These are phyloP conservation scores for Peromyscus maniculatus DNA, from an alignment of 2,113 vertebrate genomes.

Conservation along the genomic window DNA sequence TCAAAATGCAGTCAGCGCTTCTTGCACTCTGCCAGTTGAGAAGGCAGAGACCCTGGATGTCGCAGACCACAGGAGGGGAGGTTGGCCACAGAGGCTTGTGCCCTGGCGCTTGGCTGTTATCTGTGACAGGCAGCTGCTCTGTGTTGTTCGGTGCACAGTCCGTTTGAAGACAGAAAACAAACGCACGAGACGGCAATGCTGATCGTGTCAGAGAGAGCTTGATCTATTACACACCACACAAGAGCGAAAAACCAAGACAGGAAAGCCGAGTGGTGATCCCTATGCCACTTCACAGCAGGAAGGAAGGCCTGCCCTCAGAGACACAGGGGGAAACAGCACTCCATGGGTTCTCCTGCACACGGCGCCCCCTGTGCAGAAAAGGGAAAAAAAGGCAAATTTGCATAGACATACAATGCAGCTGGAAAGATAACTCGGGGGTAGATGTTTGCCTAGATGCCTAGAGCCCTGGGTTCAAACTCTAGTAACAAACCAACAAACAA, in stretches of 20 bases:
- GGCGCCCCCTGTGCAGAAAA: not conserved
- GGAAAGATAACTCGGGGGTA: not conserved
- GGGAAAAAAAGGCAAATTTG: not conserved
- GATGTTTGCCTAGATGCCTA: not conserved
- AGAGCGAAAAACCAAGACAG: not conserved
- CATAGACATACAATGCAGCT: not conserved
- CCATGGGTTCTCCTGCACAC: not conserved
- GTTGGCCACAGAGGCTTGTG: not conserved
- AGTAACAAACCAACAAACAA: not conserved
- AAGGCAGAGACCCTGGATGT: constrained; percentile 25
- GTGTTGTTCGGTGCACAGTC: not conserved
- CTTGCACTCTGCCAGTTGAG: constrained; percentile 39
- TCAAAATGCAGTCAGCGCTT: constrained; percentile 17
- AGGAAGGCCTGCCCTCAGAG: constrained; percentile 58
- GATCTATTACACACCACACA: constrained; percentile 1
- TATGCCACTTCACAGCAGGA: constrained; percentile 18
- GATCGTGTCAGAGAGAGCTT: not conserved
- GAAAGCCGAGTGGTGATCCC: constrained; percentile 49
- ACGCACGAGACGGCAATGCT: not conserved
- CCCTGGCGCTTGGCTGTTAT: not conserved
- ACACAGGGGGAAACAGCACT: not conserved
- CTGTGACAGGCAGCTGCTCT: constrained; percentile 45
- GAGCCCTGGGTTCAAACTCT: not conserved
- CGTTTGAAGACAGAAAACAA: not conserved
- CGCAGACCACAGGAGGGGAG: constrained; percentile 39